Evolutionary conservation across 2,797 vertebrate genomes (phyloP).

Genomic region (Phataginus tricuspis): DNA sequence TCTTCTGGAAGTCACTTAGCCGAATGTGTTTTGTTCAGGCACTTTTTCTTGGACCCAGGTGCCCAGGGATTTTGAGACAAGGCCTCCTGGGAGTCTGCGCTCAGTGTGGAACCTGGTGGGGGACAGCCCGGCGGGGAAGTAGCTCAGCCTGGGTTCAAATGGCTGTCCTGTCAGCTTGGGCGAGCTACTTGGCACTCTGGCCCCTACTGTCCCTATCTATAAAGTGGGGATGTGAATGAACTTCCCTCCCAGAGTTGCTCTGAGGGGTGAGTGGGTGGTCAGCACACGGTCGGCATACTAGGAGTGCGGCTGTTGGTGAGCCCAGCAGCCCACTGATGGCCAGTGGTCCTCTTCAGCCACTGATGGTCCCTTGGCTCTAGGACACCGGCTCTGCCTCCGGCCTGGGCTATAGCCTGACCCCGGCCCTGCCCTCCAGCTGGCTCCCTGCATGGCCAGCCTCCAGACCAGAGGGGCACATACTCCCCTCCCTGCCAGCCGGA

Average conservation of each 20-base stretch:
- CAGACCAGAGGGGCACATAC: accelerated
- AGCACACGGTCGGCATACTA: accelerated
- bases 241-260: not conserved
- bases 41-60: not conserved
- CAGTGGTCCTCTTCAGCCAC: not conserved
- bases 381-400: not conserved
- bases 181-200: not conserved
- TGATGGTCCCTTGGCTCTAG: not conserved
- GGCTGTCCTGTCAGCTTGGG: not conserved
- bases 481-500: not conserved
- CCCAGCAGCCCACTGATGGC: no score
- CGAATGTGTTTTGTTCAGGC: not conserved
- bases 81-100: not conserved
- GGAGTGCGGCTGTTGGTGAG: not conserved
- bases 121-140: accelerated
- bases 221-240: not conserved
- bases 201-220: not conserved
- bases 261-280: not conserved
- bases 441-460: not conserved
- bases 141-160: not conserved
- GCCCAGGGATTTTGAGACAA: not conserved
- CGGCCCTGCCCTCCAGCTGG: not conserved
- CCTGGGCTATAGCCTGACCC: not conserved
- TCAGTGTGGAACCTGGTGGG: not conserved
- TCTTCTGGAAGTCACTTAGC: not conserved